Base-by-base conservation (phyloP, 2,113 vertebrate genomes). In the Hymenochirus boettgeri region DNA sequence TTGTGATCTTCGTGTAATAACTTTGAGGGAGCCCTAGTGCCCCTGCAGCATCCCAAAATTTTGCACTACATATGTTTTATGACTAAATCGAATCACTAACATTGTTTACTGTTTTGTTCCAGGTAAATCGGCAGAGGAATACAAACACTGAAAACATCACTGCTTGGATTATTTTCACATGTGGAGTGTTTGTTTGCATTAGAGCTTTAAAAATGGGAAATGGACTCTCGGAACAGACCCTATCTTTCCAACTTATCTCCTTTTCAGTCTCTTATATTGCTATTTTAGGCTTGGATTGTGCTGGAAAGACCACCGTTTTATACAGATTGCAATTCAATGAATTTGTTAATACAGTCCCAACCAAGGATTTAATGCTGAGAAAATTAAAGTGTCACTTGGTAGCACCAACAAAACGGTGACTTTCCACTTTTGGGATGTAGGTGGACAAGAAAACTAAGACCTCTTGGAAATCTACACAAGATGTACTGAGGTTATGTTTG, bases 381-480 rank as follows among this genome's bases (percentile, higher is more conserved):
- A 92, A 75, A 93, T 99, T 31, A 91, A 86, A 72, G 89, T 98
- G 66, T 85, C 92, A 0, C 84, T 99, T 72, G 91, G 91, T 2
- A 82, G 86, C 76, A 90, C 91, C 11, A n/a, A n/a, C n/a, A 90
- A 90, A 57, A 85, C 88, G 1, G 94, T 94, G 70, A 96, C 93
- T 18, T 97, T 96, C 78, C 95, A 98, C 81, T 98, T 98, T 80
- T 98, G 96, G 95, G 96, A 99, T 62, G 96, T 97, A 0, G 96
- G 96, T 0, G 96, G 96, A 24, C 96, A 99, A 84, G 95, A 99
- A 85, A 97, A 71, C 83, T 99, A 17, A 86, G 96, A 52, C 95
- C 96, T 0, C 85, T 99, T 99, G 95, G 96, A 99, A 97, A 71
- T 97, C 96, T 99, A 98, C 70, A 96, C 95, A 0, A 86, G 96